Percentiles rank a stretch among this genome's conserved stretches.
phyloP scores from a whole-genome alignment of 2,113 vertebrate species.

The Psephotus haematonotus region DNA sequence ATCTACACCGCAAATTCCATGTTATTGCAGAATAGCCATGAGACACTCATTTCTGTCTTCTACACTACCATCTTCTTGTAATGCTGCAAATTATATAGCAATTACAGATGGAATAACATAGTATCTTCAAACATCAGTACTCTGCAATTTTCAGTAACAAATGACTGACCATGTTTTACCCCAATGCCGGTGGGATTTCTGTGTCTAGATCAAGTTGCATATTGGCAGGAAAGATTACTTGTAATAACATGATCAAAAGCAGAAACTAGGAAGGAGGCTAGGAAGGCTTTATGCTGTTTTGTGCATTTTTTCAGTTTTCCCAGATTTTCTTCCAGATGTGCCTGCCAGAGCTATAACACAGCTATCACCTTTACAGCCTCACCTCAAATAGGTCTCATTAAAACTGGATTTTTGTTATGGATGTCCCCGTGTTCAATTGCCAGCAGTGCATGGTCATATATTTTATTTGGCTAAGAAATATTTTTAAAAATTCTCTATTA shows the following conservation, averaged over 20 bases:
- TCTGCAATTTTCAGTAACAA: background rate
- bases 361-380: background rate
- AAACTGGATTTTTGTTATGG: background rate
- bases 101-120: conserved; percentile 15
- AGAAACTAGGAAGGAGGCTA: background rate
- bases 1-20: conserved; percentile 33
- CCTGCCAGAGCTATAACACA: background rate
- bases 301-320: background rate
- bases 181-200: background rate
- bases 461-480: background rate
- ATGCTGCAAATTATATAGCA: conserved; percentile 43
- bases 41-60: conserved; percentile 47
- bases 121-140: background rate
- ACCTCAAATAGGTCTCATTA: background rate
- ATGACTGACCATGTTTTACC: background rate
- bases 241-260: background rate
- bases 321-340: background rate
- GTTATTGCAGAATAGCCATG: conserved; percentile 10
- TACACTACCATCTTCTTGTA: conserved; percentile 38
- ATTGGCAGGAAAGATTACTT: background rate
- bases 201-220: background rate
- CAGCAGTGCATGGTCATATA: background rate
- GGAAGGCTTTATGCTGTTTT: background rate
- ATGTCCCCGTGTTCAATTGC: accelerated
- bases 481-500: background rate